phyloP scores from a whole-genome alignment of 2,888 invertebrate species.

The Pseudococcus jackbeardsleyi region DNA sequence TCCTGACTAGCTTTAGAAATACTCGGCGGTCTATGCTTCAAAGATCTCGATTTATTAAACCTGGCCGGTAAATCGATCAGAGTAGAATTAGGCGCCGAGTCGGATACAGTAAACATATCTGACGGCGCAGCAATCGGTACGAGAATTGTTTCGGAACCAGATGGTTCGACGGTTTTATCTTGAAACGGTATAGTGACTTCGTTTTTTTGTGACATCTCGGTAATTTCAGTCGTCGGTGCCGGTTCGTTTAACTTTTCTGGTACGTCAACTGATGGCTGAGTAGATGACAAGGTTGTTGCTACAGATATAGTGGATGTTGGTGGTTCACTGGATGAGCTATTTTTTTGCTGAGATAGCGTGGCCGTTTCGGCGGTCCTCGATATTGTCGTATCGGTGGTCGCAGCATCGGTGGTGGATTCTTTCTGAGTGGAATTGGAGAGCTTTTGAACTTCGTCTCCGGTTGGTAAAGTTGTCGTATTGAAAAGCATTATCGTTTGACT shows the following conservation, averaged over 20 bases:
- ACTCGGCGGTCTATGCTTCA: neutral
- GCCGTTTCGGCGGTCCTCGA: constrained; percentile 51
- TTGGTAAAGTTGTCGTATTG: constrained; percentile 68
- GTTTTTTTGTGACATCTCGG: constrained; percentile 65
- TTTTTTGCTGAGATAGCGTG: neutral
- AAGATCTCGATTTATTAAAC: neutral
- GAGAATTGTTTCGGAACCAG: constrained; percentile 52
- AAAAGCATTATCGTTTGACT: constrained; percentile 65
- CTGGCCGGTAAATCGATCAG: neutral
- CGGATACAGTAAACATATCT: neutral
- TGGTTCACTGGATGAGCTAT: neutral
- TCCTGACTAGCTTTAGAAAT: constrained; percentile 26
- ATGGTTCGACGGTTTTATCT: constrained; percentile 64
- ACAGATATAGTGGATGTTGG: constrained; percentile 66
- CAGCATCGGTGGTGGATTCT: constrained; percentile 25
- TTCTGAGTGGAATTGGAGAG: constrained; percentile 66
- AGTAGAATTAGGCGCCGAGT: constrained; percentile 15
- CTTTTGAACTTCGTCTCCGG: constrained; percentile 47
- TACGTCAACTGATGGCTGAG: constrained; percentile 65
- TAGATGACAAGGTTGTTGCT: constrained; percentile 67
- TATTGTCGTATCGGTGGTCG: constrained; percentile 49
- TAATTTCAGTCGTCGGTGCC: constrained; percentile 43
- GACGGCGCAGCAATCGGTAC: constrained; percentile 9
- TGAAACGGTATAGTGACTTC: constrained; percentile 48
- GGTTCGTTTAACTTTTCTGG: constrained; percentile 26